Conservation (phyloP, 2,113 vertebrate genomes). For the Brachyhypopomus occidentalis region DNA sequence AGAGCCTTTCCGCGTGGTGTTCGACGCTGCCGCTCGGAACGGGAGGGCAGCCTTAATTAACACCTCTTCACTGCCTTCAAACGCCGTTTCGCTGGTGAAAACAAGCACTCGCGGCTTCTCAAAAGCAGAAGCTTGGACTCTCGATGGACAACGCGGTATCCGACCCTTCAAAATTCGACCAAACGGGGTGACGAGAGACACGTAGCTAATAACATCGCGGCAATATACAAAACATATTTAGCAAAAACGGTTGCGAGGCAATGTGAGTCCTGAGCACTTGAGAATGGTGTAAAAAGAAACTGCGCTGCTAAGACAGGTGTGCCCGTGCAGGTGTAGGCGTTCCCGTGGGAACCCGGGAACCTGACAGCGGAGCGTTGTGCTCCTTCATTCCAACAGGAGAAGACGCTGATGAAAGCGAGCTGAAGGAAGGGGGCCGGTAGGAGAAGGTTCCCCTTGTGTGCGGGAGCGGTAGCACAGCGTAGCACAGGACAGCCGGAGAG, state of each 20-base stretch:
- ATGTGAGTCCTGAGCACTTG: background rate
- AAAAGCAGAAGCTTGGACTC: background rate
- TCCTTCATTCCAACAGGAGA: background rate
- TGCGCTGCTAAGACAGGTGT: background rate
- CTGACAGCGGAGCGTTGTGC: background rate
- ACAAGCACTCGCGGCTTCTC: conserved; percentile 4
- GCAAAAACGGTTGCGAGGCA: background rate
- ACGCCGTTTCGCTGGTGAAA: background rate
- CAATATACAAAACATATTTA: background rate
- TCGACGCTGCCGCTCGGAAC: background rate
- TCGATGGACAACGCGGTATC: background rate
- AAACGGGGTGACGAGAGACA: background rate
- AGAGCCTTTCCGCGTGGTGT: background rate
- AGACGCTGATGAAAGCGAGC: background rate
- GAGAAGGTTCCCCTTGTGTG: too few relatives aligned
- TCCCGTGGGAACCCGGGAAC: too few relatives aligned
- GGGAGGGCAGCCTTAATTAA: conserved; percentile 39
- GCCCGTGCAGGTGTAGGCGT: background rate
- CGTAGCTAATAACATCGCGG: background rate
- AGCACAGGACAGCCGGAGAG: too few relatives aligned
- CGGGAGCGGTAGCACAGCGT: too few relatives aligned
- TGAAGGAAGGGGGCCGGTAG: too few relatives aligned
- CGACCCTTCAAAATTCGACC: background rate
- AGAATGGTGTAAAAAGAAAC: background rate
- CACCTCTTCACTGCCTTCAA: conserved; percentile 12